These are phyloP conservation scores for Lycocerus yunnanus DNA, from an alignment of 2,888 invertebrate species.

Conservation along the genomic window DNA sequence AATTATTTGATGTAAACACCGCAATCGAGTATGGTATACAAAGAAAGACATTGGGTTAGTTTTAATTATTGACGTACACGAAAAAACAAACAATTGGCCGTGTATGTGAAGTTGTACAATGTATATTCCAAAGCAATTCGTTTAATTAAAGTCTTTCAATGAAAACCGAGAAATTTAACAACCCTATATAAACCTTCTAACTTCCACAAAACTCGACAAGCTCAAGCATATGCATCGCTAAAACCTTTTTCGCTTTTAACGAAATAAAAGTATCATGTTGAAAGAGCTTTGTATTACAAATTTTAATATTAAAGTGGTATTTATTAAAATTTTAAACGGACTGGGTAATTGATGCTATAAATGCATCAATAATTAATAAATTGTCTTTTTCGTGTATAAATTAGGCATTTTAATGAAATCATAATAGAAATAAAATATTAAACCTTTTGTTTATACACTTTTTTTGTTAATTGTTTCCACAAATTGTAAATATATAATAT, in stretches of 20 bases:
- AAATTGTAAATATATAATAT: too few species aligned
- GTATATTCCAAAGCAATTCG: slow-evolving; percentile 5
- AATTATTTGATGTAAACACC: background rate
- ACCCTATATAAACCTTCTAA: slow-evolving; percentile 1
- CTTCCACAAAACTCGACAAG: background rate
- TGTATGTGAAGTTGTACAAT: slow-evolving; percentile 9
- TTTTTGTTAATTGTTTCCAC: too few species aligned
- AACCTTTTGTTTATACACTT: background rate
- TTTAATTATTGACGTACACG: slow-evolving; percentile 19
- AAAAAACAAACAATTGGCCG: slow-evolving; percentile 19
- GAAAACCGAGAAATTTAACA: slow-evolving; percentile 6
- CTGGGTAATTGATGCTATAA: background rate
- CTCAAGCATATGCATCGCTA: background rate
- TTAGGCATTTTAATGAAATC: background rate
- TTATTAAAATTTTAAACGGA: slow-evolving; percentile 1
- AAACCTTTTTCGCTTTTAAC: background rate
- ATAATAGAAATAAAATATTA: background rate
- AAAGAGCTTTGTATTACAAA: slow-evolving; percentile 2
- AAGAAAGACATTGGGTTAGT: background rate
- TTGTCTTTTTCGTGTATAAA: background rate
- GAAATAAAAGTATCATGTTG: slow-evolving; percentile 1
- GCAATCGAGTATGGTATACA: background rate
- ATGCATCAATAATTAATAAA: background rate
- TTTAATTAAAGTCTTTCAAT: slow-evolving; percentile 11
- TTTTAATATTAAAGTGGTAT: slow-evolving; percentile 2